Evolutionary conservation across 2,888 invertebrate species (phyloP).

Genomic region (Eumacrocentrus americanus): DNA sequence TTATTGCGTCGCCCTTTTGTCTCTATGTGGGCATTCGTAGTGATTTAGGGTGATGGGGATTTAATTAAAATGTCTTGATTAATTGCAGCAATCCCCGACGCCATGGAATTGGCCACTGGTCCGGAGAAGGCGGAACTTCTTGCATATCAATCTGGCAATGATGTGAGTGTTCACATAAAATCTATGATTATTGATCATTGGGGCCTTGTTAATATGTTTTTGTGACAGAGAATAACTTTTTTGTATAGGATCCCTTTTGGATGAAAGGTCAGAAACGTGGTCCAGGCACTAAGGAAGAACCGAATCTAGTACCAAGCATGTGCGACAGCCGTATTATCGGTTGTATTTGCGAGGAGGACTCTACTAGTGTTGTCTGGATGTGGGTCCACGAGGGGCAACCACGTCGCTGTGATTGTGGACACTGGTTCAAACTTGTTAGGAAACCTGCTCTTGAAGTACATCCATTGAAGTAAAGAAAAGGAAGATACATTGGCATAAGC

Average conservation of each 20-base stretch:
- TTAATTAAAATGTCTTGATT: no score
- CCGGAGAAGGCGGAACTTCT: constrained; percentile 88
- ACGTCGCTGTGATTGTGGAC: constrained; percentile 93
- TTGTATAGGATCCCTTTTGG: constrained; percentile 74
- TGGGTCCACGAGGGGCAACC: constrained; percentile 90
- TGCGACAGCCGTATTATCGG: constrained; percentile 90
- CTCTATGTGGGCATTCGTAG: no score
- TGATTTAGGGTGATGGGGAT: no score
- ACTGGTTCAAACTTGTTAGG: constrained; percentile 92
- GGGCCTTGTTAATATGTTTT: not conserved
- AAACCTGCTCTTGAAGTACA: constrained; percentile 75
- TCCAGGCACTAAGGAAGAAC: constrained; percentile 81
- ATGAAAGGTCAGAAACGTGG: constrained; percentile 83
- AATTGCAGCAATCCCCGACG: constrained; percentile 77
- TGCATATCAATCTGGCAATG: constrained; percentile 85
- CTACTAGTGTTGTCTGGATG: constrained; percentile 90
- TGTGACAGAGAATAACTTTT: not conserved
- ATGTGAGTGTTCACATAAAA: constrained; percentile 63
- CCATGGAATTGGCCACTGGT: constrained; percentile 92
- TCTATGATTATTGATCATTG: not conserved
- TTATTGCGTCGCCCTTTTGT: no score
- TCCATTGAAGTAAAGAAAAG: no score
- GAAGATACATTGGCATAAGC: constrained; percentile 36
- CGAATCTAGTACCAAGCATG: constrained; percentile 89
- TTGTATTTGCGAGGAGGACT: constrained; percentile 96